phyloP scores from a whole-genome alignment of 2,113 vertebrate species.

The Semicossyphus pulcher region DNA sequence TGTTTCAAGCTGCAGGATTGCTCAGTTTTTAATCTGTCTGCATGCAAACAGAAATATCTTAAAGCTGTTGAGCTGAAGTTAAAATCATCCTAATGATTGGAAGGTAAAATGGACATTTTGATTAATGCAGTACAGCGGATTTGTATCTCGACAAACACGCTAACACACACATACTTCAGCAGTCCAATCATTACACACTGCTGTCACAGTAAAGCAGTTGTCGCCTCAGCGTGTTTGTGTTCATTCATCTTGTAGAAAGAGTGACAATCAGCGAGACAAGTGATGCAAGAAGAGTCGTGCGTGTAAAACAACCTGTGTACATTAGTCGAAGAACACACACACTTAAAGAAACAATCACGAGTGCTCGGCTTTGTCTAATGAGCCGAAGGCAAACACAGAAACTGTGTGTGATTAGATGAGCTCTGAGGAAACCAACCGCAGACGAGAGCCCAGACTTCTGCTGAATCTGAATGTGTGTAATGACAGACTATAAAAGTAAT shows the following conservation, averaged over 20 bases:
- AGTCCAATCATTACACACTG: not conserved
- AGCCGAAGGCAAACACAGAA: constrained; percentile 23
- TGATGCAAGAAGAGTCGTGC: not conserved
- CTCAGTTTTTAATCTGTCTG: too few relatives aligned
- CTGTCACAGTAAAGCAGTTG: not conserved
- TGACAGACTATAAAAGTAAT: not conserved
- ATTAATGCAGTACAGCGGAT: too few relatives aligned
- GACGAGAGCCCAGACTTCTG: not conserved
- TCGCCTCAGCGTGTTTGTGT: not conserved
- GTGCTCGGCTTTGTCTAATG: constrained; percentile 7
- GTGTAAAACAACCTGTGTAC: not conserved
- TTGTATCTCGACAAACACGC: too few relatives aligned
- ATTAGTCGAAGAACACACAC: not conserved
- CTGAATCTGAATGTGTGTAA: not conserved
- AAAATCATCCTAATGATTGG: too few relatives aligned
- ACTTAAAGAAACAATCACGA: not conserved
- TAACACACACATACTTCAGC: not conserved
- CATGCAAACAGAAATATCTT: too few relatives aligned
- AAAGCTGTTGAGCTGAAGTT: too few relatives aligned
- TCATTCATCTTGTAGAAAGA: not conserved
- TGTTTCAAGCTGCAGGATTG: too few relatives aligned
- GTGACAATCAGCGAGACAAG: constrained; percentile 29
- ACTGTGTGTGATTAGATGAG: constrained; percentile 13
- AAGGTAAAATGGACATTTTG: too few relatives aligned
- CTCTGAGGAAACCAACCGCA: not conserved